Percentiles rank a stretch among this genome's conserved stretches.
These are phyloP conservation scores for Cynodonichthys magdalenae DNA, from an alignment of 2,797 vertebrate genomes.

Conservation along the genomic window DNA sequence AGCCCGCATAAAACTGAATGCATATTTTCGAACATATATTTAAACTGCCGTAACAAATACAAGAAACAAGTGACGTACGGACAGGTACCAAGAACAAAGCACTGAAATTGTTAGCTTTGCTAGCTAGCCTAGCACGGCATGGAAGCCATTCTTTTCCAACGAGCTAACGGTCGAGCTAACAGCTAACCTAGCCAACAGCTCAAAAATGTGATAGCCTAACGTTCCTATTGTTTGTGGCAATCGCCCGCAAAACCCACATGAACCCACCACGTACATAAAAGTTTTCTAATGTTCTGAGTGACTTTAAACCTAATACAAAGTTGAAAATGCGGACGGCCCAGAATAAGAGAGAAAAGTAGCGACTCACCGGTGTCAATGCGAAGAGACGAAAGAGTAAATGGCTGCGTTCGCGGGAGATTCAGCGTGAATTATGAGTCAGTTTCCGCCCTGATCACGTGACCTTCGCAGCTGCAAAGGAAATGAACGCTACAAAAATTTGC, in stretches of 20 bases:
- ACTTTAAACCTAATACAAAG: not conserved
- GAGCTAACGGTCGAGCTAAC: conserved; percentile 61
- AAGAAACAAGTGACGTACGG: too few species aligned
- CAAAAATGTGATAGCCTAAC: conserved; percentile 33
- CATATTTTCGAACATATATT: fast-evolving
- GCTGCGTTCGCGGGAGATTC: conserved; percentile 84
- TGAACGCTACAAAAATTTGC: conserved; percentile 5
- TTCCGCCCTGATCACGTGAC: conserved; percentile 85
- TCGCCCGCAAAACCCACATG: fast-evolving
- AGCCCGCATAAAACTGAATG: fast-evolving
- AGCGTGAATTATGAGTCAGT: conserved; percentile 77
- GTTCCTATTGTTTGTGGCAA: not conserved
- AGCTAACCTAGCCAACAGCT: conserved; percentile 33
- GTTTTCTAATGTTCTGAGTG: not conserved
- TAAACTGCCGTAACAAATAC: too few species aligned
- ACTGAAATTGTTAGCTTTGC: conserved; percentile 14
- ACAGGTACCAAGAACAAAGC: conserved; percentile 42
- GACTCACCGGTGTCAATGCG: conserved; percentile 74
- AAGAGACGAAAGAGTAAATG: conserved; percentile 83
- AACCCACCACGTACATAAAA: fast-evolving
- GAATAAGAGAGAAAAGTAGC: not conserved
- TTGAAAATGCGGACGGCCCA: conserved; percentile 11
- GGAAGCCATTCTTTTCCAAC: conserved; percentile 62
- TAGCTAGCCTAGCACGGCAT: conserved; percentile 59
- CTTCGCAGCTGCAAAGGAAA: conserved; percentile 39